phyloP scores from a whole-genome alignment of 2,888 invertebrate species.

The Sisyra nigra region DNA sequence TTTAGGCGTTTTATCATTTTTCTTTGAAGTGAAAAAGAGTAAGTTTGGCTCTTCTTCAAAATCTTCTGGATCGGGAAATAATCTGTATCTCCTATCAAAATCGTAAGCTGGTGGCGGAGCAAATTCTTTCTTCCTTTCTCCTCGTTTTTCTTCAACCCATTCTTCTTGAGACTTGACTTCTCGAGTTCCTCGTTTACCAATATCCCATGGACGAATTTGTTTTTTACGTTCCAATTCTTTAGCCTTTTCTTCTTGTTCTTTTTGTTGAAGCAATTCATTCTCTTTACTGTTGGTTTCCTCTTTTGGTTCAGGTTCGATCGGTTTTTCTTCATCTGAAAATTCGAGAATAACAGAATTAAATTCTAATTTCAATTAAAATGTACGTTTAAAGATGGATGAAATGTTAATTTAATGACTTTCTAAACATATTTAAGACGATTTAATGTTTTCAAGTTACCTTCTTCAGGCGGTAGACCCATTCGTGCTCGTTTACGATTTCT shows the following conservation, averaged over 20 bases:
- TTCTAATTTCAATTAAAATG: too few relatives aligned
- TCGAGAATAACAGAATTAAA: constrained; percentile 13
- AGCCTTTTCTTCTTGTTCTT: constrained; percentile 26
- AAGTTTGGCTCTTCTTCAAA: constrained; percentile 4
- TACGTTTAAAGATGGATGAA: too few relatives aligned
- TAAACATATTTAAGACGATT: not conserved
- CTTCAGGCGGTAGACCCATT: constrained; percentile 53
- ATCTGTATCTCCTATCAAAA: constrained; percentile 11
- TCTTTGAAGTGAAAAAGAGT: constrained; percentile 3
- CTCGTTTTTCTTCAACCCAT: constrained; percentile 59
- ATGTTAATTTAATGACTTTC: not conserved
- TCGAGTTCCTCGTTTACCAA: constrained; percentile 42
- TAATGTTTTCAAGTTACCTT: constrained; percentile 17
- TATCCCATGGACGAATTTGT: constrained; percentile 54
- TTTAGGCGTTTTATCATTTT: not conserved
- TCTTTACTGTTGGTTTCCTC: constrained; percentile 17
- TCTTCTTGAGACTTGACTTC: constrained; percentile 58
- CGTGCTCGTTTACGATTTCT: constrained; percentile 54
- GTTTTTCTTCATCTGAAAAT: constrained; percentile 20
- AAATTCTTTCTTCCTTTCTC: constrained; percentile 57
- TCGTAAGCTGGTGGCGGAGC: constrained; percentile 42
- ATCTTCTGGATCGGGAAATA: constrained; percentile 2
- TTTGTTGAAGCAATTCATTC: constrained; percentile 25
- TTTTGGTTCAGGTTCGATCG: constrained; percentile 15
- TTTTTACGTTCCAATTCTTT: constrained; percentile 33